Percentiles rank a stretch among this genome's conserved stretches.
These are phyloP conservation scores for crab-eating macaque (Macaca fascicularis) DNA, from an alignment of 2,113 vertebrate species.

Conservation along the genomic window DNA sequence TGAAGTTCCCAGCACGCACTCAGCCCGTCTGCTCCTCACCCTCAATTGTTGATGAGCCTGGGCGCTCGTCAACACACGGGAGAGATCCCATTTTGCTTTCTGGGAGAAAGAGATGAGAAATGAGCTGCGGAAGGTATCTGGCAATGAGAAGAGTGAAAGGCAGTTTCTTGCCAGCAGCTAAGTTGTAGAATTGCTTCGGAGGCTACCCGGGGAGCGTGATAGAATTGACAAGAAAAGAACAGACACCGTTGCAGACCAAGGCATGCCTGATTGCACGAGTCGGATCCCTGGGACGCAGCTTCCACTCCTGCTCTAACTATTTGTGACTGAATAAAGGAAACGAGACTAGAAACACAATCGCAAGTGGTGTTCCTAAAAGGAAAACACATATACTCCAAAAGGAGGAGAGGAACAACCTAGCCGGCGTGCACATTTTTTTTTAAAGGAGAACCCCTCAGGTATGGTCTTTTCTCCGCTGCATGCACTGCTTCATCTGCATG, in stretches of 20 bases:
- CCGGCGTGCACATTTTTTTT: conserved; percentile 81
- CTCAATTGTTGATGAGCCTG: conserved; percentile 52
- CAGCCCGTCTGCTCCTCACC: conserved; percentile 44
- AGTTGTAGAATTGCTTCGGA: conserved; percentile 79
- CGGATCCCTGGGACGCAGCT: conserved; percentile 79
- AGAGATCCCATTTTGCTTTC: conserved; percentile 59
- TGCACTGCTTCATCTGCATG: conserved; percentile 52
- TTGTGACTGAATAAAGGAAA: conserved; percentile 75
- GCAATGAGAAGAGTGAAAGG: conserved; percentile 76
- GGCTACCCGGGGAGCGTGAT: conserved; percentile 70
- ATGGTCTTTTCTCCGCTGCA: conserved; percentile 77
- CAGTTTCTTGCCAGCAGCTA: conserved; percentile 75
- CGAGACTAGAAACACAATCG: conserved; percentile 72
- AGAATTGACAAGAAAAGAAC: conserved; percentile 79
- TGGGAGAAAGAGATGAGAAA: conserved; percentile 57
- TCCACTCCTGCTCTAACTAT: conserved; percentile 69
- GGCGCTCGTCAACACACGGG: conserved; percentile 52
- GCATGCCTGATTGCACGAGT: conserved; percentile 83
- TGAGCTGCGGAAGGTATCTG: conserved; percentile 79
- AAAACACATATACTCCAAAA: conserved; percentile 45
- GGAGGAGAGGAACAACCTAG: conserved; percentile 73
- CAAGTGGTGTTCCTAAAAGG: conserved; percentile 69
- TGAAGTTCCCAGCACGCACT: conserved; percentile 75
- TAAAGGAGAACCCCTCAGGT: conserved; percentile 86
- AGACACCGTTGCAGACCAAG: conserved; percentile 79